These are phyloP conservation scores for Trichechus manatus DNA, from an alignment of 2,113 vertebrate genomes.

Conservation along the genomic window DNA sequence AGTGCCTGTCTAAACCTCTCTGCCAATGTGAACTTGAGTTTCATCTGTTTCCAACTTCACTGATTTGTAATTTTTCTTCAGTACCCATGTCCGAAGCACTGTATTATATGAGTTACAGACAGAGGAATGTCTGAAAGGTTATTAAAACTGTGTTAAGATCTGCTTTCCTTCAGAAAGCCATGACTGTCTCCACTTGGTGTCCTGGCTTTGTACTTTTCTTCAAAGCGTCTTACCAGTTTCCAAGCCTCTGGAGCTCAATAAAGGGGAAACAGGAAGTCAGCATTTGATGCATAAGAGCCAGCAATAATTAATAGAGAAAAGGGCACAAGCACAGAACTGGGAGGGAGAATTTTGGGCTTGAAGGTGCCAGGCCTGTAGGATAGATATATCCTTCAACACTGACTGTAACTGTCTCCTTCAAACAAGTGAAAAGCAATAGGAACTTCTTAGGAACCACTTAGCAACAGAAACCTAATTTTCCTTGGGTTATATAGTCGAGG, in stretches of 20 bases:
- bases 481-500: background rate
- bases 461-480: background rate
- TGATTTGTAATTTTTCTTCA: background rate
- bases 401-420: slow-evolving; percentile 28
- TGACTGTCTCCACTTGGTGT: slow-evolving; percentile 41
- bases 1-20: background rate
- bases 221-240: slow-evolving; percentile 69
- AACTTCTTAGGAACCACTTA: background rate
- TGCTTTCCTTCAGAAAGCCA: slow-evolving; percentile 48
- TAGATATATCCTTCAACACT: background rate
- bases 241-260: slow-evolving; percentile 54
- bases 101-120: slow-evolving; percentile 57
- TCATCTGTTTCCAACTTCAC: slow-evolving; percentile 14
- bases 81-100: background rate
- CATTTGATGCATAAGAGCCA: slow-evolving; percentile 59
- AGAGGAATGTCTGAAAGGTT: slow-evolving; percentile 56
- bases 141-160: slow-evolving; percentile 62
- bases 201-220: slow-evolving; percentile 74
- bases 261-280: slow-evolving; percentile 72
- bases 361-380: slow-evolving; percentile 7
- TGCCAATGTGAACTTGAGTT: background rate
- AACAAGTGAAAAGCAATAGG: background rate
- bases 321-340: background rate
- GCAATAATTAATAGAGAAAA: slow-evolving; percentile 58
- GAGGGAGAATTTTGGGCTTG: slow-evolving; percentile 17